A percentile compares a stretch with the other conserved stretches of the same genome.
phyloP scores from a whole-genome alignment of 2,888 invertebrate species.

The Heliconius hortense region DNA sequence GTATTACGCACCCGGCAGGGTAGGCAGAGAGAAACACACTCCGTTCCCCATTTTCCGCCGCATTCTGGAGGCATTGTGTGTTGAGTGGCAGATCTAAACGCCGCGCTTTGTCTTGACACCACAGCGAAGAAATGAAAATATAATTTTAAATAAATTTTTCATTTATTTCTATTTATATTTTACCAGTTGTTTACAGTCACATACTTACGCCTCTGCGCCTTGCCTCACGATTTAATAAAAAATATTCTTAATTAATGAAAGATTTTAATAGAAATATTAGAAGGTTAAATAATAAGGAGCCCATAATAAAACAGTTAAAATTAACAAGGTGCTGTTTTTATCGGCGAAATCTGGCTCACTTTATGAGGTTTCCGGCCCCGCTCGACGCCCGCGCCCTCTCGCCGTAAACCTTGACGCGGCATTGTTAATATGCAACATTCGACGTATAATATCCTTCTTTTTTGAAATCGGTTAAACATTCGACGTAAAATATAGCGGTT shows the following conservation, averaged over 20 bases:
- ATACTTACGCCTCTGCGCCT: no score
- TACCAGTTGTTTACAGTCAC: no score
- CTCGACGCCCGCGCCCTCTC: slow-evolving; percentile 53
- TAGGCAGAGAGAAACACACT: no score
- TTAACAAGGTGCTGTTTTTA: slow-evolving; percentile 78
- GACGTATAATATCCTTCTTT: slow-evolving; percentile 57
- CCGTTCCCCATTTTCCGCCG: no score
- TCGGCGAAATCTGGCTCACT: slow-evolving; percentile 72
- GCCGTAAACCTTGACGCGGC: slow-evolving; percentile 62
- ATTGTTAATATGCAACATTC: slow-evolving; percentile 58
- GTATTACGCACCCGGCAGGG: background rate
- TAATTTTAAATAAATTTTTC: no score
- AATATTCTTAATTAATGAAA: slow-evolving; percentile 43
- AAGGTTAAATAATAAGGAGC: slow-evolving; percentile 65
- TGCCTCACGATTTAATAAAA: background rate
- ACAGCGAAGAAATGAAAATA: no score
- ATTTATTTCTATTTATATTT: no score
- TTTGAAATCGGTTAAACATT: slow-evolving; percentile 45
- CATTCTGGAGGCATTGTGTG: no score
- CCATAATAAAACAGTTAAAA: slow-evolving; percentile 74
- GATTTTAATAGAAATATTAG: slow-evolving; percentile 53
- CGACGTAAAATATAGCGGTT: slow-evolving; percentile 64
- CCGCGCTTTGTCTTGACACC: no score
- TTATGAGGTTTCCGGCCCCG: slow-evolving; percentile 72
- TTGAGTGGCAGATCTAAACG: no score